Evolutionary conservation across 2,888 invertebrate genomes (phyloP), one percentile per base, ranked within the genome.

Genomic region (Rhagophthalmus giganteus): DNA sequence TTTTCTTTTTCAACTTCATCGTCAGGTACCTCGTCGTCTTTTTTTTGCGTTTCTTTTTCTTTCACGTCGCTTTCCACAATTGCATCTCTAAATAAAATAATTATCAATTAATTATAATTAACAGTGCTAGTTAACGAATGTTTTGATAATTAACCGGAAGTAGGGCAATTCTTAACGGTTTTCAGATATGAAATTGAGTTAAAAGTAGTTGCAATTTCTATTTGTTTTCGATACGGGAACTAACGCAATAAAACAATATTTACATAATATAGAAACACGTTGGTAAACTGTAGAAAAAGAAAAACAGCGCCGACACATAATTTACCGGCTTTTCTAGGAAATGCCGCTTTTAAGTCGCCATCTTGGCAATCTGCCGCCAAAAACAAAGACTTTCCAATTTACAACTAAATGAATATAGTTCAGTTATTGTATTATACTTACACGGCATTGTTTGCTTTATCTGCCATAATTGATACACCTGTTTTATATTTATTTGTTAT

Each of bases 391-490:
- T 61, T 56, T 55, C 16, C 25, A 10, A 13, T 28, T 33, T 9
- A 3, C 11, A 16, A 13, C 14, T n/a, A 10, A 20, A 31, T 15
- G 11, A 13, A 20, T 9, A 1, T 7, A 33, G 10, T 9, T 31
- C 11, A 14, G 11, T 1, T n/a, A 39, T 24, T 7, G 32, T 15
- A 9, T 13, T 39, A 49, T 69, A 84, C 85, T 85, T 79, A 85
- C 85, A 81, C 82, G 72, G 79, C 80, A 72, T 83, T 81, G 59
- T 80, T 77, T 57, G 68, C 74, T 57, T 74, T 75, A 76, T 85
- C 85, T 76, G 85, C 84, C 85, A 85, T 85, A 77, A 65, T 80
- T 73, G 65, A 61, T 26, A 33, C 31, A 28, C 42, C 62, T 61
- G 61, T 63, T 52, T 53, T 54, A 31, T 54, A 39, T 35, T 13